Evolutionary conservation across 2,888 invertebrate species (phyloP).

Genomic region (Drosophila dives): DNA sequence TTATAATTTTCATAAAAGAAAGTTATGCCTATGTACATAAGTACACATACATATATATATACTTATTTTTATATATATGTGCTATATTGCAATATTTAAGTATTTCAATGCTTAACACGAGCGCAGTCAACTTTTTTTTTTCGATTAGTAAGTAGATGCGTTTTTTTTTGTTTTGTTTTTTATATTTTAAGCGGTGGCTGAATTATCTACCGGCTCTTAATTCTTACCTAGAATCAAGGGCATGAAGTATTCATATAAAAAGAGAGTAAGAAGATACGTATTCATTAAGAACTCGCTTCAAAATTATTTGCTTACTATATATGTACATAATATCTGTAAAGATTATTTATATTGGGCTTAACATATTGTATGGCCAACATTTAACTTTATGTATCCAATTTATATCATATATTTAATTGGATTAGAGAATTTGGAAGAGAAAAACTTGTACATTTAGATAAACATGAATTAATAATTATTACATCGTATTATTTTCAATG

Average conservation of each 20-base stretch:
- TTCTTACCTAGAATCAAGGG: slow-evolving; percentile 10
- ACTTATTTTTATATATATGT: not conserved
- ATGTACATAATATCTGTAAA: slow-evolving; percentile 18
- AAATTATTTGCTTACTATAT: slow-evolving; percentile 43
- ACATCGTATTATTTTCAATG: slow-evolving; percentile 16
- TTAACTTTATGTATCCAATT: slow-evolving; percentile 26
- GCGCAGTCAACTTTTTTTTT: slow-evolving; percentile 11
- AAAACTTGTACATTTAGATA: slow-evolving; percentile 30
- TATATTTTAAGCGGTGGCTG: slow-evolving; percentile 13
- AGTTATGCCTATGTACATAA: slow-evolving; percentile 24
- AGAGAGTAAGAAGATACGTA: slow-evolving; percentile 62
- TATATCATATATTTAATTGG: slow-evolving; percentile 29
- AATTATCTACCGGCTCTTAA: slow-evolving; percentile 25
- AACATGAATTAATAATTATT: slow-evolving; percentile 16
- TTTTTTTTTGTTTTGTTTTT: not conserved
- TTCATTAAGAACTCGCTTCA: slow-evolving; percentile 35
- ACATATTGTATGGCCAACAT: slow-evolving; percentile 31
- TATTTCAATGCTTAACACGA: slow-evolving; percentile 20
- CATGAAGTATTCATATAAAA: slow-evolving; percentile 55
- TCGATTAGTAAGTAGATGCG: not conserved
- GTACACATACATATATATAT: slow-evolving; percentile 18
- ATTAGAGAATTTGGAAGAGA: slow-evolving; percentile 58
- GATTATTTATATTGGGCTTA: slow-evolving; percentile 9
- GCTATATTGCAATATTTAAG: slow-evolving; percentile 2
- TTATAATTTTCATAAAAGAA: slow-evolving; percentile 13